Evolutionary conservation across 2,888 invertebrate genomes (phyloP).

Genomic region (Trisateles emortualis): DNA sequence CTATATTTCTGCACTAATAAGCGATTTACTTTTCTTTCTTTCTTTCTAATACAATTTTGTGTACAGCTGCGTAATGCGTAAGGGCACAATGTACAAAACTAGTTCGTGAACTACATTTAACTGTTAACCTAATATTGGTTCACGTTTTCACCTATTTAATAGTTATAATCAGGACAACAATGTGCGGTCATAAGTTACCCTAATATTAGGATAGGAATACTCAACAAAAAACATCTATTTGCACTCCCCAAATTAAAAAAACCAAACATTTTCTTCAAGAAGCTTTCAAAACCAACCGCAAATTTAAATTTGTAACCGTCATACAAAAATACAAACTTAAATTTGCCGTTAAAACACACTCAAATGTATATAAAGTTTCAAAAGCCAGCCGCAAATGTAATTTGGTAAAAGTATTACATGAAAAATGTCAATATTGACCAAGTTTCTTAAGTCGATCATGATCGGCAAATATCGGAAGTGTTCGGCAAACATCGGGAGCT

Average conservation of each 20-base stretch:
- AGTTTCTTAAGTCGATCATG: conserved; percentile 56
- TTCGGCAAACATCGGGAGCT: conserved; percentile 37
- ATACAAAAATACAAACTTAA: conserved; percentile 7
- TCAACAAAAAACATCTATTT: conserved; percentile 25
- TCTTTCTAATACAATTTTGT: no score
- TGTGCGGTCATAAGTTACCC: conserved; percentile 38
- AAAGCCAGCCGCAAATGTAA: conserved; percentile 21
- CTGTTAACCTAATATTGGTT: conserved; percentile 3
- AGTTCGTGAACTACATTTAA: conserved; percentile 13
- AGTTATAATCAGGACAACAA: conserved; percentile 48
- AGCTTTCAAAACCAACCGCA: background rate
- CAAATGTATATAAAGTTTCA: background rate
- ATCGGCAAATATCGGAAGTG: conserved; percentile 50
- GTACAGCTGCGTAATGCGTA: background rate
- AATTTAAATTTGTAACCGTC: conserved; percentile 11
- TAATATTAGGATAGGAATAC: conserved; percentile 40
- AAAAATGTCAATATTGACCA: conserved; percentile 46
- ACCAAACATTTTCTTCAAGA: background rate
- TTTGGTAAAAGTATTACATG: conserved; percentile 32
- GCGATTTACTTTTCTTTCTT: no score
- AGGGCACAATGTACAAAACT: background rate
- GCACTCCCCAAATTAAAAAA: background rate
- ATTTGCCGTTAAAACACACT: background rate
- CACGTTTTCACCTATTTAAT: conserved; percentile 45
- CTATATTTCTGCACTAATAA: no score